phyloP scores from a whole-genome alignment of 2,888 invertebrate species.

The Clepsis dumicolana region DNA sequence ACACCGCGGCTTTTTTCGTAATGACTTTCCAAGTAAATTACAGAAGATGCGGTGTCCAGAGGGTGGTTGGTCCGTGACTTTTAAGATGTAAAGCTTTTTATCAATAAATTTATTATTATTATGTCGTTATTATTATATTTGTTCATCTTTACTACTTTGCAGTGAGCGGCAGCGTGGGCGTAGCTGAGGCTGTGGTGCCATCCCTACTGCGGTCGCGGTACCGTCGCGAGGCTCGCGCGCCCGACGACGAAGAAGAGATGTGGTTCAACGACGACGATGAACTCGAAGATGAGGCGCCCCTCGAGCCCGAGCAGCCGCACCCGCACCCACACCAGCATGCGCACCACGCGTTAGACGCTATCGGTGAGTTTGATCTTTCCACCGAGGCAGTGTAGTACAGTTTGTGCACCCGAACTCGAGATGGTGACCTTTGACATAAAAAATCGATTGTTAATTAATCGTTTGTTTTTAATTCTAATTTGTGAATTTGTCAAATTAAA shows the following conservation, averaged over 20 bases:
- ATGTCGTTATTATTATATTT: not conserved
- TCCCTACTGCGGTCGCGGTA: constrained; percentile 93
- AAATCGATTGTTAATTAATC: too few relatives aligned
- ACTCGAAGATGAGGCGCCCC: constrained; percentile 91
- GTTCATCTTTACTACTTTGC: constrained; percentile 24
- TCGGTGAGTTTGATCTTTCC: constrained; percentile 67
- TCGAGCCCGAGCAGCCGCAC: constrained; percentile 69
- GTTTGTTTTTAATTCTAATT: too few relatives aligned
- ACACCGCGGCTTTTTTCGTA: too few relatives aligned
- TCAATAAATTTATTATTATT: too few relatives aligned
- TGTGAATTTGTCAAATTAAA: too few relatives aligned
- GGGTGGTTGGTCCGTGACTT: too few relatives aligned
- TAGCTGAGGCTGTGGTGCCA: constrained; percentile 88
- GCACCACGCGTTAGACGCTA: constrained; percentile 80
- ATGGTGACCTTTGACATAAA: too few relatives aligned
- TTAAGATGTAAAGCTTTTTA: too few relatives aligned
- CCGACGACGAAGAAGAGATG: constrained; percentile 99
- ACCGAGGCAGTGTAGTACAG: too few relatives aligned
- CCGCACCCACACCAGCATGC: constrained; percentile 65
- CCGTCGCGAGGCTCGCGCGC: constrained; percentile 95
- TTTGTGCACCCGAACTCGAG: too few relatives aligned
- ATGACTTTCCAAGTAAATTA: too few relatives aligned
- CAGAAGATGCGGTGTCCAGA: too few relatives aligned
- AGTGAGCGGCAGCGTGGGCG: constrained; percentile 80
- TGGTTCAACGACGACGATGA: constrained; percentile 99